phyloP scores from a whole-genome alignment of 2,113 vertebrate genomes.

The Grantiella picta region DNA sequence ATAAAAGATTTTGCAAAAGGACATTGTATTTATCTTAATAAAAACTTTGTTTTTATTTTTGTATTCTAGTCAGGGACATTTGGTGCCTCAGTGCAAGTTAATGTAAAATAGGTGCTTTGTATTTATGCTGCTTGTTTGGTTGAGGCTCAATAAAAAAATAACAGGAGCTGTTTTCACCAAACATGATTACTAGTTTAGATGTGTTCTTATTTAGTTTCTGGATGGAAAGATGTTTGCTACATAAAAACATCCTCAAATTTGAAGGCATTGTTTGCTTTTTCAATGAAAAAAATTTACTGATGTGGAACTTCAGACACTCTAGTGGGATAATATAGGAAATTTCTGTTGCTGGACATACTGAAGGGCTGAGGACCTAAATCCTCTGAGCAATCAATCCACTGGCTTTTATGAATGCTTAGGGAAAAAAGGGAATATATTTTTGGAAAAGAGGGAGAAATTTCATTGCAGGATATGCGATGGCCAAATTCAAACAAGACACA shows the following conservation, averaged over 20 bases:
- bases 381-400: neutral
- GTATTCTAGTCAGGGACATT: neutral
- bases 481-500: neutral
- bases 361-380: conserved; percentile 11
- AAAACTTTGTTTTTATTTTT: neutral
- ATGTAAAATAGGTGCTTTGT: neutral
- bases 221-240: neutral
- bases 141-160: neutral
- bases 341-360: neutral
- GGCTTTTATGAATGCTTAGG: conserved; percentile 23
- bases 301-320: neutral
- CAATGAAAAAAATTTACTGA: neutral
- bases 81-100: neutral
- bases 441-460: conserved; percentile 8
- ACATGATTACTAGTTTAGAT: neutral
- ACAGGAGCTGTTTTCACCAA: neutral
- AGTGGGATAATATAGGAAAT: conserved; percentile 12
- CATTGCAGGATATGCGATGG: neutral
- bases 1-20: neutral
- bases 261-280: neutral
- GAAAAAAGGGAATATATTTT: neutral
- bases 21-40: neutral
- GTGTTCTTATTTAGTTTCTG: neutral
- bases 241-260: neutral
- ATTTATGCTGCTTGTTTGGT: neutral